Evolutionary conservation across 1,140 invertebrate genomes (phyloP), one percentile per base, ranked within the genome.

Genomic region (Philotrypesis tridentata): DNA sequence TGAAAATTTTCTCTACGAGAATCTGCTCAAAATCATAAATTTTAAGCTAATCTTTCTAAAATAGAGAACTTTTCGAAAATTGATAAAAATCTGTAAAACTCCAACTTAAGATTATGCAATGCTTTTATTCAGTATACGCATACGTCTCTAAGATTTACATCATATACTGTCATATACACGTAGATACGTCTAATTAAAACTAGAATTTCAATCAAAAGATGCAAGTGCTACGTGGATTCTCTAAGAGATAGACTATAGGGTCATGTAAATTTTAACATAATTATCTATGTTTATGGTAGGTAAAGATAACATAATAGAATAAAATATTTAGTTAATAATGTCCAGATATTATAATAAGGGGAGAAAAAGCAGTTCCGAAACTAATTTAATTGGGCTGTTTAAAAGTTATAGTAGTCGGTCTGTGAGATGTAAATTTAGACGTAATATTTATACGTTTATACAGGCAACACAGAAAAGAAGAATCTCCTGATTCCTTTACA

Each of bases 401-500:
- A 70, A n/a, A 17, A 40, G 11, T 23, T 65, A 40, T 76, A 60
- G 60, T 65, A 29, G 31, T 27, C 65, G 27, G 65, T 5, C 7
- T 17, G 65, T 31, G 65, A 67, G 27, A 68, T 31, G 12, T 43
- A 43, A 43, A 43, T 43, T 43, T 4, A 43, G n/a, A n/a, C n/a
- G n/a, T n/a, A n/a, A n/a, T n/a, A n/a, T n/a, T n/a, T 27, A 29
- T 17, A 27, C 14, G n/a, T 48, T 60, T 61, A 74, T n/a, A 55
- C 31, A 33, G 21, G 63, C 27, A 70, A 37, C 14, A 27, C 31
- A n/a, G 25, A 77, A 65, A 40, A 77, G 75, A 77, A 77, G 75
- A 77, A 65, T 67, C 25, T 67, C n/a, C 37, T 77, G 75, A n/a
- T n/a, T n/a, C 5, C 43, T 77, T 29, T 29, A 77, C 11, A 55